Base-by-base conservation (phyloP, 1,140 invertebrate genomes). In the Drosophila prosaltans region DNA sequence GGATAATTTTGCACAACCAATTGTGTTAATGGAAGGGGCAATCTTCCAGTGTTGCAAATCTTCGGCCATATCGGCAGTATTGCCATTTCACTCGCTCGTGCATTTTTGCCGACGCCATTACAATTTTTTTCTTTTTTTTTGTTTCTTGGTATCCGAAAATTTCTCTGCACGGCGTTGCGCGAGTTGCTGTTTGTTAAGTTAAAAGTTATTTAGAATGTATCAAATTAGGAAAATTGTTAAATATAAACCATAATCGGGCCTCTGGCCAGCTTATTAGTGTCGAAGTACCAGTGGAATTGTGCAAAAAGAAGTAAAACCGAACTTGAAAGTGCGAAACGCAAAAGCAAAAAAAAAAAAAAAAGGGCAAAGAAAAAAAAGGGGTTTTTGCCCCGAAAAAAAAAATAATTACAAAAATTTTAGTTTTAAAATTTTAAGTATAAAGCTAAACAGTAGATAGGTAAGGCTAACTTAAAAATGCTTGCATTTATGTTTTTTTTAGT, bases 61-160 rank as follows among this genome's bases (percentile, higher is more conserved):
- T 97, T 92, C 94, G 94, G 96, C 96, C 94, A 93, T 48, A 30
- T 26, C 59, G 24, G 28, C 62, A 66, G 63, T 90, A 81, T 70
- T 69, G 71, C 74, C 72, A 86, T 82, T 80, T 82, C 88, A 78
- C 77, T 92, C 78, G 58, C 72, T 86, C 74, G 76, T 88, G 83
- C 83, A 89, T 88, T 88, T 86, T 89, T 74, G 83, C 81, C 72
- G 78, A 91, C 84, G 86, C 85, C 80, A 91, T 91, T 86, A 91
- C 86, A 84, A 74, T 88, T 90, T 76, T 51, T 45, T 51, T 51
- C 26, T 10, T 21, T 51, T 51, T 51, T 48, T 51, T 51, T 51
- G 45, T 51, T 51, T 51, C 45, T 51, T 86, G 59, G 65, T 77
- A 80, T 78, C 40, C 43, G 74, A 77, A 84, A 77, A 75, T 90